Evolutionary conservation across 2,797 vertebrate genomes (phyloP), one percentile per base, ranked within the genome.

Genomic region (Merluccius polli): DNA sequence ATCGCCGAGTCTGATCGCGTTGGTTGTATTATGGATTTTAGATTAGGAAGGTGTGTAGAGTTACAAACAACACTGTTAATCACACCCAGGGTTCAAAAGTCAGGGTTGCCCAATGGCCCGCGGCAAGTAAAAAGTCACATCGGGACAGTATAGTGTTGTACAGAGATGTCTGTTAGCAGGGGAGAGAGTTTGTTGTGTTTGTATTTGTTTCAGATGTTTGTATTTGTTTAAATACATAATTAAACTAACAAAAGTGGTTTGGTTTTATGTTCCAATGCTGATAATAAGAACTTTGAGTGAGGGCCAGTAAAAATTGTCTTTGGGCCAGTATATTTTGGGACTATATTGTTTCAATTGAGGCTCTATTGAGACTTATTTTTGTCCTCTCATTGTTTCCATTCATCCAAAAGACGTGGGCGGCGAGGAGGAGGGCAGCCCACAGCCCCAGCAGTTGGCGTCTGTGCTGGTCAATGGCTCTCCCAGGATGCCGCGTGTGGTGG

Each of bases 401-500:
- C 31, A 0, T 82, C 38, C 59, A 27, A 80, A 82, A 90, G 93
- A 89, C 9, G 85, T 38, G 0, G 92, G 93, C 16, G 94, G 89
- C n/a, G 95, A 95, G 65, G 92, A 91, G 3, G 73, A 92, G 27
- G 91, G 33, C 81, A 15, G 48, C 75, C 90, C 78, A 79, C 89
- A 87, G 84, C 88, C 90, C 5, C 81, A 74, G 0, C 94, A 93
- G 75, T 78, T 87, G 24, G 85, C 93, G 1, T 85, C 89, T 0
- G 79, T 89, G 75, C 38, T 91, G 0, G 93, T 95, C 75, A 96
- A 93, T 6, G 89, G 94, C 69, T 97, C 97, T 27, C 96, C 97
- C 21, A 93, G 89, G 32, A 84, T 82, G 48, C 87, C 81, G 75
- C 90, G 89, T 0, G 77, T 35, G 0, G 95, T 96, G 8, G 76